A percentile compares a stretch with the other conserved stretches of the same genome.
Conservation (phyloP, 2,888 invertebrate species). For the Leptopterna dolabrata region DNA sequence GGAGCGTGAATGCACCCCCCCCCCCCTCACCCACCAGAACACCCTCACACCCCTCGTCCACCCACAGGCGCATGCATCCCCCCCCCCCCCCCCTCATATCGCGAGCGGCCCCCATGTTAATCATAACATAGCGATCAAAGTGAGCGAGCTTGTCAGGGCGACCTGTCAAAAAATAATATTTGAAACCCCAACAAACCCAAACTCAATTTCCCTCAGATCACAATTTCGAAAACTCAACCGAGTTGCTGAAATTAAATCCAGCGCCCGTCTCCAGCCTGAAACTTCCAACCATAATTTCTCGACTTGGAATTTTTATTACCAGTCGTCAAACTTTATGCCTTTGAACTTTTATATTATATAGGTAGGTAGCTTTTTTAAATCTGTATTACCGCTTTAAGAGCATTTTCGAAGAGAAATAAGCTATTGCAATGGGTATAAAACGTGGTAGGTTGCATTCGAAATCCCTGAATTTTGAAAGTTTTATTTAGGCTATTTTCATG, state of each 20-base stretch:
- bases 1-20: constrained; percentile 38
- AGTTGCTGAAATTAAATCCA: neutral
- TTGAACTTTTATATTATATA: too few species aligned
- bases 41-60: neutral
- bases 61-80: neutral
- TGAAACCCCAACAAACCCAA: neutral
- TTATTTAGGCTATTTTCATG: too few species aligned
- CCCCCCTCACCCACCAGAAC: too few species aligned
- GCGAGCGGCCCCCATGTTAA: constrained; percentile 1
- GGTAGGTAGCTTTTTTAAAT: too few species aligned
- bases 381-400: too few species aligned
- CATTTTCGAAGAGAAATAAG: too few species aligned
- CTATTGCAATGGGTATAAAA: too few species aligned
- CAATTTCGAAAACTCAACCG: neutral
- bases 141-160: neutral
- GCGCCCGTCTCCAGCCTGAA: too few species aligned
- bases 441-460: too few species aligned
- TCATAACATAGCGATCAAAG: constrained; percentile 31
- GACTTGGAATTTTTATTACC: too few species aligned
- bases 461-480: too few species aligned
- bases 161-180: constrained; percentile 34
- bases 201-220: neutral
- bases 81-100: constrained; percentile 3
- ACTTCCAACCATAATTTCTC: neutral
- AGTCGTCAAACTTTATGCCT: too few species aligned